A percentile compares a stretch with the other conserved stretches of the same genome.
Conservation (phyloP, 2,797 vertebrate genomes). For the Syncerus caffer region DNA sequence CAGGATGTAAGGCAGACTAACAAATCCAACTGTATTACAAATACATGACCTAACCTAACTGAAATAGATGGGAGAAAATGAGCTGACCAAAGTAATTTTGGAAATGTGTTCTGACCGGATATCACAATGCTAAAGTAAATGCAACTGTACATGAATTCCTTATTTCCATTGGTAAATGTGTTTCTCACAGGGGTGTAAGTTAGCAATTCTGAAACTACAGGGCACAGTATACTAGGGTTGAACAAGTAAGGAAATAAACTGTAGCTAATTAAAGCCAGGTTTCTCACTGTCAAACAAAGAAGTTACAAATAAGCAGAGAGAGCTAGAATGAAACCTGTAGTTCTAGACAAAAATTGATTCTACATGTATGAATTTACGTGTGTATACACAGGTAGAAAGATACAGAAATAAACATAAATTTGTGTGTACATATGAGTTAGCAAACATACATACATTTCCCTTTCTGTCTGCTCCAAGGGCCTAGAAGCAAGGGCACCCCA, state of each 20-base stretch:
- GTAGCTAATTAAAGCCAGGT: neutral
- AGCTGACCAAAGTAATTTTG: neutral
- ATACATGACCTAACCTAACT: neutral
- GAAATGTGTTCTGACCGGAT: neutral
- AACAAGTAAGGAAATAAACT: neutral
- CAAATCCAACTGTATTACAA: neutral
- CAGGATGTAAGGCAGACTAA: neutral
- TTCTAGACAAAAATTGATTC: neutral
- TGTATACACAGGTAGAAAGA: neutral
- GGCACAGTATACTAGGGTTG: neutral
- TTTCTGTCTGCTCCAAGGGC: neutral
- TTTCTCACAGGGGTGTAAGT: neutral
- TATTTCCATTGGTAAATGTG: neutral
- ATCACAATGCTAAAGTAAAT: neutral
- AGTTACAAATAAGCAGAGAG: neutral
- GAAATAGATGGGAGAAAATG: neutral
- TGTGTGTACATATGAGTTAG: neutral
- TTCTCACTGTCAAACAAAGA: neutral
- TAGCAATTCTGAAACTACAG: neutral
- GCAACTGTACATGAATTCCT: neutral
- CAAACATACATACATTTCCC: neutral
- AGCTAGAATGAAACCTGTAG: neutral
- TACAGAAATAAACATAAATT: neutral
- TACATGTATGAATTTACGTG: neutral
- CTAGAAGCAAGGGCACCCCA: neutral